Base-by-base conservation (phyloP, 2,888 invertebrate genomes). In the Geotrupes spiniger region DNA sequence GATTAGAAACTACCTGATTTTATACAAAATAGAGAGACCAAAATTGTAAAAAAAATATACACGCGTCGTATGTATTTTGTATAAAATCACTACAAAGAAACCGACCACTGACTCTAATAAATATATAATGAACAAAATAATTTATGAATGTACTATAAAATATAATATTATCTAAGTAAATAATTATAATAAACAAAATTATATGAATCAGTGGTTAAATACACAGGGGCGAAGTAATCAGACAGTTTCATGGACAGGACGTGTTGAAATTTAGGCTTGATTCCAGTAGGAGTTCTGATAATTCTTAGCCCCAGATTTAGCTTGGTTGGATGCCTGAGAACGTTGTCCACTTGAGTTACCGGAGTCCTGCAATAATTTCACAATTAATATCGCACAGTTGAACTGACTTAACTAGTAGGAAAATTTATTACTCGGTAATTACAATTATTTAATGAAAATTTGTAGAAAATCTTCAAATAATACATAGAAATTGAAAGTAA, bases 261-360 rank as follows among this genome's bases (percentile, higher is more conserved):
- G n/a, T 39, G 29, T 42, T 28, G 4, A 21, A 21, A 48, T 60
- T 69, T 81, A 82, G 73, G 82, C 80, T 66, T 80, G 79, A 65
- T 81, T 77, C 82, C 82, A 82, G 70, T 82, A 82, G 51, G 81
- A 80, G 68, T 78, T 77, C 64, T 79, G 78, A 75, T 83, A 84
- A 54, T 82, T 81, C 74, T 84, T 84, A 66, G 78, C 77, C 45
- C 74, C 75, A 25, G 73, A 64, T 62, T 81, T 78, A 43, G 80
- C 76, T 59, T 81, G 78, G 70, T 78, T 79, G 37, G 74, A 70
- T 42, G 70, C 65, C 65, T 78, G 78, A 49, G 77, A 74, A 46
- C 78, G 73, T 56, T 78, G 74, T 1, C 77, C 77, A 49, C 76
- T 68, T 70, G 63, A 75, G 71, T 61, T 75, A 10, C 76, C 77